Conservation (phyloP, 2,888 invertebrate species). For the Atrina japonica region DNA sequence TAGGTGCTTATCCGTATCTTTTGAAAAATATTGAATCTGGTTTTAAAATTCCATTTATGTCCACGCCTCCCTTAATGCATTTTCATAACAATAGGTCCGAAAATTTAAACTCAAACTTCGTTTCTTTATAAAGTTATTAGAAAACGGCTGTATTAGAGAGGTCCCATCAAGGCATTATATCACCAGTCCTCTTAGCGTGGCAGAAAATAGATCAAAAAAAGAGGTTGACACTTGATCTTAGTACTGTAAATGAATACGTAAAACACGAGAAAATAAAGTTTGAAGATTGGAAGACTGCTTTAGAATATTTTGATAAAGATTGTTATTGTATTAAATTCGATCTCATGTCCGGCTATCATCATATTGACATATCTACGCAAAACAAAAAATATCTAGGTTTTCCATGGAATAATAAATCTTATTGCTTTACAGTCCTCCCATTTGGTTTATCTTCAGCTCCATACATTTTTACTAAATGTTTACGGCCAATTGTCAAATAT, state of each 20-base stretch:
- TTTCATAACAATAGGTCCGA: slow-evolving; percentile 11
- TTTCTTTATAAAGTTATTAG: no score
- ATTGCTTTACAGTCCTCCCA: slow-evolving; percentile 33
- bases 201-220: slow-evolving; percentile 17
- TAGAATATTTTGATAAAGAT: slow-evolving; percentile 39
- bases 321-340: slow-evolving; percentile 42
- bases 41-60: neutral
- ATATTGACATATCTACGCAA: slow-evolving; percentile 36
- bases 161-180: slow-evolving; percentile 8
- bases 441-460: slow-evolving; percentile 40
- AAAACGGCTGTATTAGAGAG: no score
- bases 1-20: neutral
- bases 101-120: no score
- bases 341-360: no score
- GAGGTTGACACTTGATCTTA: slow-evolving; percentile 33
- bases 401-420: no score
- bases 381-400: slow-evolving; percentile 22
- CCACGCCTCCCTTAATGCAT: neutral
- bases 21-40: neutral
- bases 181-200: slow-evolving; percentile 8
- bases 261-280: no score
- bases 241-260: slow-evolving; percentile 40
- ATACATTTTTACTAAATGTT: slow-evolving; percentile 37
- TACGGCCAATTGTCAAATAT: slow-evolving; percentile 41
- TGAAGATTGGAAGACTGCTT: no score